phyloP scores from a whole-genome alignment of 2,888 invertebrate genomes.

The Rotaria socialis region DNA sequence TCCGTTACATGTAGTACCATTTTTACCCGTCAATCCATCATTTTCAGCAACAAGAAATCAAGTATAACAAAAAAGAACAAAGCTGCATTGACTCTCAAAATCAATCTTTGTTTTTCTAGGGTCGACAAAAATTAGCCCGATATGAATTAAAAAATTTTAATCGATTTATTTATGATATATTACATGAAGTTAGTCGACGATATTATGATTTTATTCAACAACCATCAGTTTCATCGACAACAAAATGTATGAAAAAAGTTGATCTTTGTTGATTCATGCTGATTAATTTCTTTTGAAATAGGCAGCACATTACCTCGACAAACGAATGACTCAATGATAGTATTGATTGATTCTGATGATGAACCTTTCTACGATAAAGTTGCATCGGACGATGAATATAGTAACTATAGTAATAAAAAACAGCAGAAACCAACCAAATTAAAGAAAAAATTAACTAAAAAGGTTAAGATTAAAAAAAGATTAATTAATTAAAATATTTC shows the following conservation, averaged over 20 bases:
- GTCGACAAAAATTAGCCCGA: constrained; percentile 89
- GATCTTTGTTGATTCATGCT: no score
- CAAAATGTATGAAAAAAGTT: not conserved
- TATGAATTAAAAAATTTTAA: constrained; percentile 83
- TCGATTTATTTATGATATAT: constrained; percentile 79
- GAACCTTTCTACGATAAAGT: constrained; percentile 87
- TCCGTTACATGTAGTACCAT: constrained; percentile 69
- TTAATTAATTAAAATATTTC: no score
- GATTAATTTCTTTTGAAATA: not conserved
- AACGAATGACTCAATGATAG: not conserved
- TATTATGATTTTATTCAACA: constrained; percentile 49
- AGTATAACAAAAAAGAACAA: constrained; percentile 50
- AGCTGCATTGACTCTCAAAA: not conserved
- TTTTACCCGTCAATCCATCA: constrained; percentile 87
- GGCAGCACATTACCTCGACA: not conserved
- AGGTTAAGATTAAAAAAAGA: not conserved
- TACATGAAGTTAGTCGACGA: constrained; percentile 79
- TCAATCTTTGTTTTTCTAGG: constrained; percentile 57
- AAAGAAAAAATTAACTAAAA: not conserved
- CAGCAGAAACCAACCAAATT: not conserved
- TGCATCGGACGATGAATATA: constrained; percentile 81
- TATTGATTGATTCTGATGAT: constrained; percentile 66
- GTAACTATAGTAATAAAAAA: constrained; percentile 48
- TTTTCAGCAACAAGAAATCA: constrained; percentile 92
- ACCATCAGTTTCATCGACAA: not conserved